These are phyloP conservation scores for Linnaemya vulpina DNA, from an alignment of 2,888 invertebrate species.

Conservation along the genomic window DNA sequence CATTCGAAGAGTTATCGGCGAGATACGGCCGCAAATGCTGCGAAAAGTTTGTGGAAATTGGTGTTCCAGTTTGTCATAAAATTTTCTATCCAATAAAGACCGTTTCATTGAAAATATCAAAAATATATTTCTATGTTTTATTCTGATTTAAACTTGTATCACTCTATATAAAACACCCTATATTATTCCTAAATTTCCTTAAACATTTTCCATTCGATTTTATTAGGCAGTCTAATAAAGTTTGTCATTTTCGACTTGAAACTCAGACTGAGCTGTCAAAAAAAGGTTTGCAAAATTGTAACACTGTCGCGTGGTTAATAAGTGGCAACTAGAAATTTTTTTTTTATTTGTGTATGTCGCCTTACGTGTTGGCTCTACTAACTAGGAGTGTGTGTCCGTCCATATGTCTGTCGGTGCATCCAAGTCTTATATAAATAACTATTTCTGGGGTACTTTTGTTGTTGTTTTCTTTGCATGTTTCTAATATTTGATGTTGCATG, in stretches of 20 bases:
- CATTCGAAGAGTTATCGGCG: too few relatives aligned
- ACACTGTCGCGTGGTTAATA: slow-evolving; percentile 30
- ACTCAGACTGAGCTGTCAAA: slow-evolving; percentile 62
- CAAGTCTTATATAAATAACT: slow-evolving; percentile 22
- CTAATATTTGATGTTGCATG: slow-evolving; percentile 69
- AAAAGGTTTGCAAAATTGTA: slow-evolving; percentile 51
- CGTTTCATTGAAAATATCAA: too few relatives aligned
- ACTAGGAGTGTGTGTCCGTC: background rate
- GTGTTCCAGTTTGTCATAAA: too few relatives aligned
- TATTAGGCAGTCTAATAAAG: slow-evolving; percentile 54
- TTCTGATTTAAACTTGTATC: background rate
- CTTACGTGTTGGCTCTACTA: slow-evolving; percentile 4
- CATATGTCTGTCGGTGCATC: slow-evolving; percentile 4
- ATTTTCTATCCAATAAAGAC: too few relatives aligned
- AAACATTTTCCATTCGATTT: background rate
- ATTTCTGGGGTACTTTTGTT: slow-evolving; percentile 51
- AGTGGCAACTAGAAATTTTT: background rate
- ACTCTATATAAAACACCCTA: too few relatives aligned
- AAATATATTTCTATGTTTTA: too few relatives aligned
- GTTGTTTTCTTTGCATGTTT: slow-evolving; percentile 37
- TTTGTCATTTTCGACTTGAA: slow-evolving; percentile 58
- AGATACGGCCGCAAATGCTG: too few relatives aligned
- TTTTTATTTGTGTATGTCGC: slow-evolving; percentile 24
- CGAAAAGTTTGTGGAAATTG: too few relatives aligned
- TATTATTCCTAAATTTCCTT: background rate